Conservation (phyloP, 2,113 vertebrate genomes). For the Rhinopomastus cyanomelas region DNA sequence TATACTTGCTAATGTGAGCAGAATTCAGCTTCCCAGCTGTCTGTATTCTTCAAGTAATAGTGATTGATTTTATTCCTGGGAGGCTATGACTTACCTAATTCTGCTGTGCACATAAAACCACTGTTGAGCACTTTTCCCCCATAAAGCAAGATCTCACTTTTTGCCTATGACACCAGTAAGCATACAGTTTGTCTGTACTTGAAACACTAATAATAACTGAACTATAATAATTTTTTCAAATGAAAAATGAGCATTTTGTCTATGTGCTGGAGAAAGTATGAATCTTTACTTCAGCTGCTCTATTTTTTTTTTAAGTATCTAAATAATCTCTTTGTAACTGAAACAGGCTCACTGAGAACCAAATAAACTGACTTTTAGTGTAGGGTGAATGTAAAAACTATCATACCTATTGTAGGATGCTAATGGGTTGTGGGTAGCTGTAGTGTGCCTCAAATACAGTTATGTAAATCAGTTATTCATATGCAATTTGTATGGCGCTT, state of each 20-base stretch:
- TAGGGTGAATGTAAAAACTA: background rate
- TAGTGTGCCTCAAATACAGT: background rate
- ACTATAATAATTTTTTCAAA: background rate
- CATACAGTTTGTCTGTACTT: background rate
- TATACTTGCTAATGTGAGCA: background rate
- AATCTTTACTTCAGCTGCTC: background rate
- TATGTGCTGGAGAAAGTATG: background rate
- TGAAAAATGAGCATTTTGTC: background rate
- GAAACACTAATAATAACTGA: background rate
- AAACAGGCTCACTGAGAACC: background rate
- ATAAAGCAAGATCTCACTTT: background rate
- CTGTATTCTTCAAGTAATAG: background rate
- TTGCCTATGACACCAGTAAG: background rate
- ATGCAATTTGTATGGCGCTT: background rate
- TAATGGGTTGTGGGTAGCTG: background rate
- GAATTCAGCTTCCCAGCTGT: constrained; percentile 3
- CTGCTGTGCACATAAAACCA: background rate
- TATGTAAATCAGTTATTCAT: background rate
- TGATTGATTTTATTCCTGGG: background rate
- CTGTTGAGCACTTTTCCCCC: background rate
- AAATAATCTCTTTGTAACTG: background rate
- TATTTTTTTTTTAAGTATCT: background rate
- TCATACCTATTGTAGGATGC: background rate
- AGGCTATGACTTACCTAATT: background rate
- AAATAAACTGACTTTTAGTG: background rate